Percentiles rank a stretch among this genome's conserved stretches.
Evolutionary conservation across 1,140 invertebrate species (phyloP).

Genomic region (Camponotus vicinus): DNA sequence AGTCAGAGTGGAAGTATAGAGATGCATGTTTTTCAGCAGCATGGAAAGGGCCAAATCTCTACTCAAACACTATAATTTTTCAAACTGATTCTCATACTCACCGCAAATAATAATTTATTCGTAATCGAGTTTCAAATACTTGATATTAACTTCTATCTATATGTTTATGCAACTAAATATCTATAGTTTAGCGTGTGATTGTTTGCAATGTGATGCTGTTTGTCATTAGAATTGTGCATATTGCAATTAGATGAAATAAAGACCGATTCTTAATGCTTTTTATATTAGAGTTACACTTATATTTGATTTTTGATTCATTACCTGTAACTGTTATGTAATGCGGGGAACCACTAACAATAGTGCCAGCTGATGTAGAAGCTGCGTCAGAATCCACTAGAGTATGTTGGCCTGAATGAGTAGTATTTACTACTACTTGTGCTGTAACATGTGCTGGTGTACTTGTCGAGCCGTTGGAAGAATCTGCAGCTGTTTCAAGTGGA

Average conservation of each 20-base stretch:
- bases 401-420: slow-evolving; percentile 84
- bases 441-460: slow-evolving; percentile 85
- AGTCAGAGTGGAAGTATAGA: slow-evolving; percentile 81
- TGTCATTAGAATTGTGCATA: slow-evolving; percentile 10
- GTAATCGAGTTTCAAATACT: slow-evolving; percentile 36
- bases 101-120: slow-evolving; percentile 60
- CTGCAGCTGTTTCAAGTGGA: slow-evolving; percentile 83
- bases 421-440: slow-evolving; percentile 86
- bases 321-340: slow-evolving; percentile 87
- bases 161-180: neutral
- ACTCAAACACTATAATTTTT: slow-evolving; percentile 78
- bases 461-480: slow-evolving; percentile 85
- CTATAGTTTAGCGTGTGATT: slow-evolving; percentile 11
- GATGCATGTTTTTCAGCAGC: slow-evolving; percentile 81
- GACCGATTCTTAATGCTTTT: neutral
- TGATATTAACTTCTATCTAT: slow-evolving; percentile 21
- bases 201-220: neutral
- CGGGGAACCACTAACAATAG: slow-evolving; percentile 85
- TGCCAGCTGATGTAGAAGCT: slow-evolving; percentile 83
- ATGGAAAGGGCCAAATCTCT: slow-evolving; percentile 78
- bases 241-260: slow-evolving; percentile 40
- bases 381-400: slow-evolving; percentile 83
- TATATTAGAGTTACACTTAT: slow-evolving; percentile 10
- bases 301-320: slow-evolving; percentile 62
- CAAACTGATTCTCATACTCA: slow-evolving; percentile 72